Evolutionary conservation across 1,140 invertebrate species (phyloP).

Genomic region (Caerostris extrusa): DNA sequence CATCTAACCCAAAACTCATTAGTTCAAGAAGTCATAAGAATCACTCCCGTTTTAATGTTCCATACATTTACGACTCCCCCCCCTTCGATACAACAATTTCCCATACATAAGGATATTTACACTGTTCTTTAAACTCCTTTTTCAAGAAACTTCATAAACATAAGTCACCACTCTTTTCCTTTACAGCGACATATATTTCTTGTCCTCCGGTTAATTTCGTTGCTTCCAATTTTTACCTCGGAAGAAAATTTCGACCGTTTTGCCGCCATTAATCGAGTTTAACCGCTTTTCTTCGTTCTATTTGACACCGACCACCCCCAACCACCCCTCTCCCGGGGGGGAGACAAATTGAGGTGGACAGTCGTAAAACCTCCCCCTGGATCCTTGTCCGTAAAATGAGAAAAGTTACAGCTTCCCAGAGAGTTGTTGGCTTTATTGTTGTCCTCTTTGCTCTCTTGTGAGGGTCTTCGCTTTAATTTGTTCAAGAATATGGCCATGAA

Average conservation of each 20-base stretch:
- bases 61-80: too few relatives aligned
- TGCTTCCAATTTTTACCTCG: neutral
- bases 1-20: too few relatives aligned
- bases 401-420: slow-evolving; percentile 50
- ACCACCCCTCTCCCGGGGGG: slow-evolving; percentile 11
- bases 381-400: slow-evolving; percentile 47
- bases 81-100: too few relatives aligned
- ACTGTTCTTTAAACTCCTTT: neutral
- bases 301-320: neutral
- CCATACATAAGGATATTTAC: neutral
- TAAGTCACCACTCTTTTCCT: slow-evolving; percentile 2
- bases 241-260: slow-evolving; percentile 44
- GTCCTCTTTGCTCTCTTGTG: neutral
- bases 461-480: neutral
- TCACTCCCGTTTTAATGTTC: too few relatives aligned
- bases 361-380: slow-evolving; percentile 61
- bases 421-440: slow-evolving; percentile 7
- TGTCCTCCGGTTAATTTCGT: neutral
- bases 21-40: too few relatives aligned
- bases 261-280: slow-evolving; percentile 58
- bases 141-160: slow-evolving; percentile 41
- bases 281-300: slow-evolving; percentile 41
- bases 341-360: slow-evolving; percentile 67
- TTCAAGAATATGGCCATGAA: neutral
- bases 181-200: neutral